Evolutionary conservation across 2,888 invertebrate species (phyloP), one percentile per base, ranked within the genome.

Genomic region (Desoria tigrina): DNA sequence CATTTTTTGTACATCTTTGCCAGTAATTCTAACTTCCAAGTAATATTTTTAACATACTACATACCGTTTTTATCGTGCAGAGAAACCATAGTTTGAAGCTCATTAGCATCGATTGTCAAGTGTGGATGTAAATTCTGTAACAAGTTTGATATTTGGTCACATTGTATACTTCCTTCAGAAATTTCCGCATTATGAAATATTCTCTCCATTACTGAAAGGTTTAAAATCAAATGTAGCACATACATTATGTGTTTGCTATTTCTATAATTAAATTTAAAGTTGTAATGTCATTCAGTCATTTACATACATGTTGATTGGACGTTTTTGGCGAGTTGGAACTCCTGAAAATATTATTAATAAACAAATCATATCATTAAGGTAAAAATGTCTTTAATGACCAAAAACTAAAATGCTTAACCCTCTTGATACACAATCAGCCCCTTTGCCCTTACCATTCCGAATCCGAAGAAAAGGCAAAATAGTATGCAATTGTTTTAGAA

Each of bases 181-280:
- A 51, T 26, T 16, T 51, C 51, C 14, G 23, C 18, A 4, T 51
- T 18, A 6, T n/a, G 23, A 51, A 18, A 51, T 51, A 51, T 51
- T 51, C 51, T 21, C 24, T 51, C 51, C 51, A 51, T 51, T 16
- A 51, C 51, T 51, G 27, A 23, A 18, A 45, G n/a, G 7, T 45
- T 21, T 11, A 14, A 39, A 39, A 14, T 39, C n/a, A n/a, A n/a
- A n/a, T n/a, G n/a, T n/a, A n/a, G n/a, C n/a, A n/a, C n/a, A 32
- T 32, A 32, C 32, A 32, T 32, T 32, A 32, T 45, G 4, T 45
- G 4, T 45, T 9, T 45, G 16, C 23, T 21, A 39, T 9, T 39
- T 39, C 39, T 11, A 14, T 16, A 39, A 39, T 39, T 39, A 11
- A 39, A 14, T 39, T 39, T 39, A 14, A 39, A 39, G 39, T 39